phyloP scores from a whole-genome alignment of 2,888 invertebrate species.

The Lasius platythorax region DNA sequence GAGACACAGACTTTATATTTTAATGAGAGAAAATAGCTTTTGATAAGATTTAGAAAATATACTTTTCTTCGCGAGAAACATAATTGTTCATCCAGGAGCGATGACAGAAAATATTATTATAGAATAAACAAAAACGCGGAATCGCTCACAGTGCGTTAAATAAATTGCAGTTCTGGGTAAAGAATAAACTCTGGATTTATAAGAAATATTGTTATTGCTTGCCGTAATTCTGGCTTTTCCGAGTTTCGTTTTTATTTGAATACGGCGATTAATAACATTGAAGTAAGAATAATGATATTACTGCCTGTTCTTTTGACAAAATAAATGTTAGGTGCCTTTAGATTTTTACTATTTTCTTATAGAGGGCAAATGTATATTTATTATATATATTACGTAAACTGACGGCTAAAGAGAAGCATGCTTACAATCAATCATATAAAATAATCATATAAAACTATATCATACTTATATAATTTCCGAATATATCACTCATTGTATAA shows the following conservation, averaged over 20 bases:
- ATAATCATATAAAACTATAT: not conserved
- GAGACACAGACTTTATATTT: constrained; percentile 1
- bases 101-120: not conserved
- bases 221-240: constrained; percentile 8
- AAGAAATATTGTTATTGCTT: constrained; percentile 35
- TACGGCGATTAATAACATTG: constrained; percentile 32
- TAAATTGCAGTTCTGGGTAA: constrained; percentile 5
- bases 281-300: constrained; percentile 26
- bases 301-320: not conserved
- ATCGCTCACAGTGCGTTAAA: not conserved
- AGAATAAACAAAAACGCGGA: not conserved
- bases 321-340: constrained; percentile 29
- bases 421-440: not conserved
- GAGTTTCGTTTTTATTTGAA: constrained; percentile 39
- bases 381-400: not conserved
- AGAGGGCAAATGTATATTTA: not conserved
- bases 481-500: not conserved
- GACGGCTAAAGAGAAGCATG: not conserved
- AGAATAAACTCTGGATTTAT: constrained; percentile 37
- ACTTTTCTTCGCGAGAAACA: not conserved
- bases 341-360: not conserved
- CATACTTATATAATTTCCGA: not conserved
- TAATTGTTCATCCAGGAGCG: not conserved
- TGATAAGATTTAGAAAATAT: not conserved
- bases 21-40: not conserved